phyloP scores from a whole-genome alignment of 1,140 invertebrate species.

The Pemphigus obesinymphae region DNA sequence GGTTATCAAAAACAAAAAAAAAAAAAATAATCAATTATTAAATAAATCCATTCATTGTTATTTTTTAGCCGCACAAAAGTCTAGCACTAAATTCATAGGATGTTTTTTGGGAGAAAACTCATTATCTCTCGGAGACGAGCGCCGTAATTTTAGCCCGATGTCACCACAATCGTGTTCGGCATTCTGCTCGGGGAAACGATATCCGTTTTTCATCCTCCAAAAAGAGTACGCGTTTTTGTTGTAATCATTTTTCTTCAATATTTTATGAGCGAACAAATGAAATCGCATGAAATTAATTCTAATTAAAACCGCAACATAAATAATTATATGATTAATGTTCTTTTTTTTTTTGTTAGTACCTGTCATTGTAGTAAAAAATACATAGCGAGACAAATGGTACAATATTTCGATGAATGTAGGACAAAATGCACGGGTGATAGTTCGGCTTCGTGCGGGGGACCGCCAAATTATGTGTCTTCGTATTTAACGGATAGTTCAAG shows the following conservation, averaged over 20 bases:
- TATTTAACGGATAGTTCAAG: background rate
- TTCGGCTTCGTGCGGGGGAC: background rate
- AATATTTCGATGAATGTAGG: background rate
- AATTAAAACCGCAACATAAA: too few species aligned
- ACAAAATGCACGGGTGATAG: background rate
- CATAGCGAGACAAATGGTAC: background rate
- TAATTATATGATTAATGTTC: background rate
- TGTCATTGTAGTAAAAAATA: constrained; percentile 1
- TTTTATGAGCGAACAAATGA: too few species aligned
- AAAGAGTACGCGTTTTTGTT: background rate
- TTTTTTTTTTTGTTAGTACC: background rate
- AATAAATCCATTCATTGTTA: background rate
- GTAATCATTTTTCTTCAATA: too few species aligned
- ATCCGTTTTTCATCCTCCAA: background rate
- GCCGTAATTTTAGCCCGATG: background rate
- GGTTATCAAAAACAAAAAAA: too few species aligned
- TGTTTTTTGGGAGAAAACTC: background rate
- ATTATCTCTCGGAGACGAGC: background rate
- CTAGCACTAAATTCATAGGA: background rate
- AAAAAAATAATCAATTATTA: too few species aligned
- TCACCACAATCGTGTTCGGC: background rate
- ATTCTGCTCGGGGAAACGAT: background rate
- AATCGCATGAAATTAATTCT: too few species aligned
- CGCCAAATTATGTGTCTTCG: background rate
- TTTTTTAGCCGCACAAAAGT: background rate